Evolutionary conservation across 2,113 vertebrate genomes (phyloP), one percentile per base, ranked within the genome.

Genomic region (Anarrhichthys ocellatus): DNA sequence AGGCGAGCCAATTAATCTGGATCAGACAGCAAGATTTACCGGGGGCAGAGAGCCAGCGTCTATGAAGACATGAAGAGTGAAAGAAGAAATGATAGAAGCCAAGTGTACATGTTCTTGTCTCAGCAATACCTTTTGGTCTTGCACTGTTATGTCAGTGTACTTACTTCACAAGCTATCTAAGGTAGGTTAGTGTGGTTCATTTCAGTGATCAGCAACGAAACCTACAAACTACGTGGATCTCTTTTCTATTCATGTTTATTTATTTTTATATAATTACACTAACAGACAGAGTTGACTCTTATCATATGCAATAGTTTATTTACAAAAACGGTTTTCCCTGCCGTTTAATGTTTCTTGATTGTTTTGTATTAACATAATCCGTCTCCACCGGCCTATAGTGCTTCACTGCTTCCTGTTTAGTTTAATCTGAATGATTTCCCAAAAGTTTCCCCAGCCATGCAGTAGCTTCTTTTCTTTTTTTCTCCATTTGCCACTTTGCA

Each of bases 1-100:
- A 32, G 71, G 76, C 62, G 44, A 54, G 76, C 69, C 70, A 88
- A 83, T 85, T 86, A 88, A 64, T 84, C 78, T 52, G 44, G 32
- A 80, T 65, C 62, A 70, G 80, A 72, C 80, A 72, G 64, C 36
- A 6, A 56, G 38, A 70, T 67, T 52, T 70, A 58, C 29, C 1
- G 2, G 10, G 18, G 46, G 1, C 38, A 36, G 56, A 66, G n/a
- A 66, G 66, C 3, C 8, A 38, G 18, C 18, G 70, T 10, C 17
- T 8, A 36, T 46, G n/a, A 56, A 67, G 73, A 68, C 56, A 32
- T 52, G 20, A 50, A 36, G n/a, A 74, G 22, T 18, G 13, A 7
- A 50, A 6, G n/a, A 52, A 46, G 5, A 32, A 9, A 14, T 42
- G 2, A 10, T 5, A 9, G 2, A 20, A 42, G n/a, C 8, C 9